Evolutionary conservation across 2,888 invertebrate genomes (phyloP), one percentile per base, ranked within the genome.

Genomic region (Cheilosia impressa): DNA sequence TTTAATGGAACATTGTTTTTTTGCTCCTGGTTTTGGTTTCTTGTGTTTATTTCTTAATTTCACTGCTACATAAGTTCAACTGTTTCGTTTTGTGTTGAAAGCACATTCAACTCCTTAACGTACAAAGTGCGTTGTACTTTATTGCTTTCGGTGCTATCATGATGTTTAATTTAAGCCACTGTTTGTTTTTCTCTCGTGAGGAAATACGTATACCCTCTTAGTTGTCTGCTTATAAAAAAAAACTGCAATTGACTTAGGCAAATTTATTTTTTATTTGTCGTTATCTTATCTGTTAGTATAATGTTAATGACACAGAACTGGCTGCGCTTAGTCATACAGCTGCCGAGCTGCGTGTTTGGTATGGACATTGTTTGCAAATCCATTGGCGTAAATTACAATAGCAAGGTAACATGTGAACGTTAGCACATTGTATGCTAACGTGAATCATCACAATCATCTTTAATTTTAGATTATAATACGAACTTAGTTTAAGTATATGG

Each of bases 181-280:
- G 34, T 57, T 57, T 57, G 34, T 13, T 55, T 24, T n/a, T 57
- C 31, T n/a, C 34, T 17, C 57, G 34, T 9, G 34, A 55, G 38
- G 7, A 34, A 17, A 19, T n/a, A 17, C 17, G 1, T 10, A 55
- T 34, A 38, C 13, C 10, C 38, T n/a, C n/a, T n/a, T n/a, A n/a
- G n/a, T n/a, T 45, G 27, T 62, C 45, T 62, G 45, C 45, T 27
- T 62, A 45, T 27, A 27, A 6, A 31, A 62, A 43, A 45, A 62
- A 62, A 43, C 43, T 17, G 45, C 45, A 17, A 24, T 45, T 45
- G 17, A 62, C 45, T 45, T 15, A 27, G n/a, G 22, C 27, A 24
- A 27, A 27, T 17, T 27, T 27, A 22, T 62, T 45, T 60, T 62
- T 13, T 13, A 38, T 38, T 38, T 17, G 10, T 13, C n/a, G 10